Conservation (phyloP, 1,140 invertebrate genomes). For the Papilio xuthus region DNA sequence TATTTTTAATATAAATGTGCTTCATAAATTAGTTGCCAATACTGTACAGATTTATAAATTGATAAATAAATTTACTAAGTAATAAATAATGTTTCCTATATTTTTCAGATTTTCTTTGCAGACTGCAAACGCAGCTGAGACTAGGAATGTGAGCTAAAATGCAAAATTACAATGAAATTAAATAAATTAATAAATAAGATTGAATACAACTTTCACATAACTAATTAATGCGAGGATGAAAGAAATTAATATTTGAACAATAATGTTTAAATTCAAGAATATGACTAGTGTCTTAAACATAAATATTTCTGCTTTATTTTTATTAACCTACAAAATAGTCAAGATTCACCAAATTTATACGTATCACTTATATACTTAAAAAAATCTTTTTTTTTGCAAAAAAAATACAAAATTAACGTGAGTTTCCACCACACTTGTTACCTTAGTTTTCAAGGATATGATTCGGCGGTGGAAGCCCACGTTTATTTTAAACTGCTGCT, state of each 20-base stretch:
- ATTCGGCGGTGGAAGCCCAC: background rate
- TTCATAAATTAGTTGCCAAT: background rate
- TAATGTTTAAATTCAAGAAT: conserved; percentile 44
- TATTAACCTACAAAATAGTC: background rate
- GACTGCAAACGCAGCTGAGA: conserved; percentile 37
- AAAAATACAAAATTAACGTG: background rate
- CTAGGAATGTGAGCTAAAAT: conserved; percentile 64
- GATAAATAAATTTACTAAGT: conserved; percentile 6
- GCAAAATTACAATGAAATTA: conserved; percentile 42
- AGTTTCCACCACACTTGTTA: background rate
- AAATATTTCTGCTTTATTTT: conserved; percentile 14
- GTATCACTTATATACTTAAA: conserved; percentile 31
- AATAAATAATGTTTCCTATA: background rate
- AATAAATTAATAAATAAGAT: conserved; percentile 37
- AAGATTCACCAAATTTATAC: conserved; percentile 31
- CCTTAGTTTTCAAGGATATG: no score
- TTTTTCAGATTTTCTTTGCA: background rate
- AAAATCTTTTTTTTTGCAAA: no score
- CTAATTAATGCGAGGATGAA: conserved; percentile 41
- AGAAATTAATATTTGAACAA: conserved; percentile 35
- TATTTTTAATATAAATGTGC: background rate
- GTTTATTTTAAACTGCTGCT: no score
- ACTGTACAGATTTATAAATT: background rate
- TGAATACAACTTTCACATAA: conserved; percentile 36
- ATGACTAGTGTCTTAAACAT: conserved; percentile 57